Evolutionary conservation across 1,140 invertebrate species (phyloP).

Genomic region (Neodiprion pinetum): DNA sequence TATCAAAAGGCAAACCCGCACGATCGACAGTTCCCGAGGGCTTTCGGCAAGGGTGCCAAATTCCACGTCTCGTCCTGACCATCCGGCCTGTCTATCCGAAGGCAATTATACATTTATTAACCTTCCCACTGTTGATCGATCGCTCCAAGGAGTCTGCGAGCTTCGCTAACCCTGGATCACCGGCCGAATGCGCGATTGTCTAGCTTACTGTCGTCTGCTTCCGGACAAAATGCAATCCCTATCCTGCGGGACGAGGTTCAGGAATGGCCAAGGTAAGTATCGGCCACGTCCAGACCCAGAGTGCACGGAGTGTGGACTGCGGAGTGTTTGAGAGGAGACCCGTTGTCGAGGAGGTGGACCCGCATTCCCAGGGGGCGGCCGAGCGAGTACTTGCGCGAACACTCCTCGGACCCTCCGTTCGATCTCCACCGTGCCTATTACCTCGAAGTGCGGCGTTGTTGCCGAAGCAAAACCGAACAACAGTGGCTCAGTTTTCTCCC

Average conservation of each 20-base stretch:
- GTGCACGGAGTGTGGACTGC: background rate
- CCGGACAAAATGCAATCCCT: background rate
- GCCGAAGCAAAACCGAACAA: too few relatives aligned
- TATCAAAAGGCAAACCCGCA: slow-evolving; percentile 14
- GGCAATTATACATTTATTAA: slow-evolving; percentile 21
- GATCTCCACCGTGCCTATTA: background rate
- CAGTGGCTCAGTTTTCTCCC: too few relatives aligned
- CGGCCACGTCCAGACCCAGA: background rate
- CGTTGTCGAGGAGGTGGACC: slow-evolving; percentile 36
- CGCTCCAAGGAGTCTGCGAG: background rate
- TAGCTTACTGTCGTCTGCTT: background rate
- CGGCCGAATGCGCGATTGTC: background rate
- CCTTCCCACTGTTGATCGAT: slow-evolving; percentile 11
- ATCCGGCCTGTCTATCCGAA: slow-evolving; percentile 6
- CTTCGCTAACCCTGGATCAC: background rate
- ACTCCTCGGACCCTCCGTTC: background rate
- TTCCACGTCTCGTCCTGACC: background rate
- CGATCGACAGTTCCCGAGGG: slow-evolving; percentile 12
- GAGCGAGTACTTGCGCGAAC: slow-evolving; percentile 29
- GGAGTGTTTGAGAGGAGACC: background rate
- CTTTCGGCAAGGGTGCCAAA: slow-evolving; percentile 1
- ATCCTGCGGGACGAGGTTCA: background rate
- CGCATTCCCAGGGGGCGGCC: slow-evolving; percentile 50
- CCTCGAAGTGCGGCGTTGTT: too few relatives aligned
- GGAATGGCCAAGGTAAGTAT: background rate